Percentiles rank a stretch among this genome's conserved stretches.
These are phyloP conservation scores for Agrochola lota DNA, from an alignment of 2,888 invertebrate genomes.

Conservation along the genomic window DNA sequence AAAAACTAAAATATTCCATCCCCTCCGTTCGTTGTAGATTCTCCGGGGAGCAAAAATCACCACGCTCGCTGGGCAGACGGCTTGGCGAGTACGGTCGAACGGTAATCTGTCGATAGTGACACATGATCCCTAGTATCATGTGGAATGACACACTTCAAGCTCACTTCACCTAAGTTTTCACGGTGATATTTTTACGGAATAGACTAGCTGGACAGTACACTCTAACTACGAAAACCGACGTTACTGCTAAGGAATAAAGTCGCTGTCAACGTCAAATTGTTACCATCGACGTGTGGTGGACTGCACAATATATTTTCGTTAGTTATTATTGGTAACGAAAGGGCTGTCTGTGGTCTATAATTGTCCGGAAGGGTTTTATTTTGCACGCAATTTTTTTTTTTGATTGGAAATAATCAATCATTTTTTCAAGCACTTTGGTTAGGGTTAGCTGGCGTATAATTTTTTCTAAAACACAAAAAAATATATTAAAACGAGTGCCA, in stretches of 20 bases:
- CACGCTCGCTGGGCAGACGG: neutral
- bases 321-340: constrained; percentile 1
- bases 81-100: neutral
- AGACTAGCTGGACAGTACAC: neutral
- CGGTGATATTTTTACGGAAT: neutral
- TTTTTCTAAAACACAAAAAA: neutral
- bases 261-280: neutral
- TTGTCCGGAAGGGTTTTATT: constrained; percentile 6
- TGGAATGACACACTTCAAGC: neutral
- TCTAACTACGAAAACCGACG: neutral
- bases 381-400: neutral
- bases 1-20: neutral
- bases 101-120: neutral
- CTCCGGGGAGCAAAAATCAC: constrained; percentile 11
- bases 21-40: neutral
- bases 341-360: constrained; percentile 8
- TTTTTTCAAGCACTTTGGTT: neutral
- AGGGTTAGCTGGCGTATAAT: neutral
- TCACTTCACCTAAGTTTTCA: neutral
- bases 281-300: neutral
- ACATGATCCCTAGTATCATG: neutral
- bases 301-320: neutral
- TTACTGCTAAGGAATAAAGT: neutral
- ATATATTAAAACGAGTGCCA: neutral
- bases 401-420: neutral